Conservation (phyloP, 2,888 invertebrate genomes). For the Lasioglossum lativentre region DNA sequence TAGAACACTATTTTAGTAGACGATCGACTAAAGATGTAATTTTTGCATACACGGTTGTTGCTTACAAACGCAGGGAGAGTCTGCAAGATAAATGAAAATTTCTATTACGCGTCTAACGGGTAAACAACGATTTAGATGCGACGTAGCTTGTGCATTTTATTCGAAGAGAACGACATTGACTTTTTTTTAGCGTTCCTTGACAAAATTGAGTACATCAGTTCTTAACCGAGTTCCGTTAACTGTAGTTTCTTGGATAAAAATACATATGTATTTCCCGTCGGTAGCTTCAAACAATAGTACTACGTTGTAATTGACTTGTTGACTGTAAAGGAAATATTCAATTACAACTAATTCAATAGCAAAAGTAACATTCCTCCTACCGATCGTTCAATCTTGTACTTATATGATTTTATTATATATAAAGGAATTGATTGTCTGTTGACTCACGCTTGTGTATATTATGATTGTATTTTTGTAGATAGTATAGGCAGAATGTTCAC, state of each 20-base stretch:
- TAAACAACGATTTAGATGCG: not conserved
- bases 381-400: slow-evolving; percentile 32
- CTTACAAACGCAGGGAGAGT: not conserved
- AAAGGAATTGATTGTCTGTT: slow-evolving; percentile 21
- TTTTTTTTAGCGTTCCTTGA: not conserved
- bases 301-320: not conserved
- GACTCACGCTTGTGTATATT: slow-evolving; percentile 29
- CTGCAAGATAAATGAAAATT: not conserved
- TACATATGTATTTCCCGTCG: not conserved
- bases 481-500: slow-evolving; percentile 19
- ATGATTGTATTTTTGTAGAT: slow-evolving; percentile 46
- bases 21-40: not conserved
- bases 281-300: not conserved
- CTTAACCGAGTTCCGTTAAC: not conserved
- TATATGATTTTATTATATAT: slow-evolving; percentile 12
- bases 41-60: slow-evolving; percentile 6
- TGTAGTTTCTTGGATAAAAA: not conserved
- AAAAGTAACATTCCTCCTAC: slow-evolving; percentile 8
- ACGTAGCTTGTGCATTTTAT: not conserved
- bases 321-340: slow-evolving; percentile 10
- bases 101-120: not conserved
- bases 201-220: not conserved
- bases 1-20: slow-evolving; percentile 17
- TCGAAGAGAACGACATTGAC: not conserved
- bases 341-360: not conserved